Conservation (phyloP, 2,888 invertebrate genomes). For the Sialis lutaria region DNA sequence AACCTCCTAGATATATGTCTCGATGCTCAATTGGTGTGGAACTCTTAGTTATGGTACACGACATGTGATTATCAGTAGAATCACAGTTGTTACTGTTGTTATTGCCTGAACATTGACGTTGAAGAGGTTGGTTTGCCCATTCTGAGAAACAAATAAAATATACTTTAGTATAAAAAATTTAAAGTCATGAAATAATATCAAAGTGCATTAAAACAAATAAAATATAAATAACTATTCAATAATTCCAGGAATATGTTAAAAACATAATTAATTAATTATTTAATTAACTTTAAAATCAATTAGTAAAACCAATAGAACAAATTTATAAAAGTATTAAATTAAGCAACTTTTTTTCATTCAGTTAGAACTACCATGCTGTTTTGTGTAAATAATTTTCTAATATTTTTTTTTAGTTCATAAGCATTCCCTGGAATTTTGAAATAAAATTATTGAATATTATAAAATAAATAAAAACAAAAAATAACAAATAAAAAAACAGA, state of each 20-base stretch:
- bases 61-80: conserved; percentile 8
- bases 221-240: too few relatives aligned
- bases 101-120: conserved; percentile 20
- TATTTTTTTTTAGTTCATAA: background rate
- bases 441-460: conserved; percentile 11
- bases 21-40: conserved; percentile 19
- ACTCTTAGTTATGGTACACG: conserved; percentile 11
- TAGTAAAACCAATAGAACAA: too few relatives aligned
- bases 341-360: too few relatives aligned
- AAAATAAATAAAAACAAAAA: conserved; percentile 9
- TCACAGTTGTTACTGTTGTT: conserved; percentile 18
- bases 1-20: conserved; percentile 73
- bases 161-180: too few relatives aligned
- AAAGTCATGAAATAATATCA: too few relatives aligned
- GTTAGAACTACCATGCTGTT: too few relatives aligned
- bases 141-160: conserved; percentile 15
- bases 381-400: too few relatives aligned
- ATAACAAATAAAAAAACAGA: conserved; percentile 3
- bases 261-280: background rate
- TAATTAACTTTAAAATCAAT: background rate
- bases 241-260: too few relatives aligned
- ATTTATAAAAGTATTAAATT: too few relatives aligned
- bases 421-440: background rate
- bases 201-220: too few relatives aligned
- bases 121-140: conserved; percentile 22